A percentile compares a stretch with the other conserved stretches of the same genome.
Conservation (phyloP, 1,140 invertebrate genomes). For the Ostrea edulis region DNA sequence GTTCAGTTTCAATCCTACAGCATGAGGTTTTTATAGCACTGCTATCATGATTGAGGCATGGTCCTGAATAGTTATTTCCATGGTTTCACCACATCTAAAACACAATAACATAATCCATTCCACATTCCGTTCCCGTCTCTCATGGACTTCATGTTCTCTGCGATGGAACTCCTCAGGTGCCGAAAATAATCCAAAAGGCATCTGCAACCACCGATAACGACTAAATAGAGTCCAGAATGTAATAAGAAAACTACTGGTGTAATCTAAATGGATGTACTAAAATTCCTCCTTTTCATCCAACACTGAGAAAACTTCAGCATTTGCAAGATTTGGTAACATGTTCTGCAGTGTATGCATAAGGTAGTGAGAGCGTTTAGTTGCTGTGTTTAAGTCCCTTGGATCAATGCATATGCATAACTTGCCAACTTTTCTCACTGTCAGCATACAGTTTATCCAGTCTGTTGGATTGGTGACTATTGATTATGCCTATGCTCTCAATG, state of each 20-base stretch:
- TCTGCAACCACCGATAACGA: constrained; percentile 53
- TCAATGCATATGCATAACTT: constrained; percentile 61
- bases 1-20: neutral
- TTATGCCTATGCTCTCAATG: constrained; percentile 42
- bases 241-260: constrained; percentile 53
- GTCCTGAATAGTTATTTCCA: constrained; percentile 20
- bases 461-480: constrained; percentile 71
- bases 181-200: constrained; percentile 56
- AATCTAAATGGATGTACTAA: constrained; percentile 61
- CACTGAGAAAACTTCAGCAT: constrained; percentile 78
- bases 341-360: constrained; percentile 52
- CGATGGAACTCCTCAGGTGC: constrained; percentile 59
- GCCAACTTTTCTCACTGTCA: constrained; percentile 76
- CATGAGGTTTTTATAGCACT: constrained; percentile 42
- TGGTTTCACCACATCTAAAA: constrained; percentile 46
- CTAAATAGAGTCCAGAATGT: constrained; percentile 61
- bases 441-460: constrained; percentile 80
- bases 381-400: constrained; percentile 54
- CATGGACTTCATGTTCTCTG: constrained; percentile 48
- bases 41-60: constrained; percentile 48
- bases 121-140: constrained; percentile 53
- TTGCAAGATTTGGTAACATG: constrained; percentile 48
- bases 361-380: constrained; percentile 55
- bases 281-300: constrained; percentile 80
- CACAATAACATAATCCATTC: constrained; percentile 64